phyloP scores from a whole-genome alignment of 2,888 invertebrate species.

The Idaea dimidiata region DNA sequence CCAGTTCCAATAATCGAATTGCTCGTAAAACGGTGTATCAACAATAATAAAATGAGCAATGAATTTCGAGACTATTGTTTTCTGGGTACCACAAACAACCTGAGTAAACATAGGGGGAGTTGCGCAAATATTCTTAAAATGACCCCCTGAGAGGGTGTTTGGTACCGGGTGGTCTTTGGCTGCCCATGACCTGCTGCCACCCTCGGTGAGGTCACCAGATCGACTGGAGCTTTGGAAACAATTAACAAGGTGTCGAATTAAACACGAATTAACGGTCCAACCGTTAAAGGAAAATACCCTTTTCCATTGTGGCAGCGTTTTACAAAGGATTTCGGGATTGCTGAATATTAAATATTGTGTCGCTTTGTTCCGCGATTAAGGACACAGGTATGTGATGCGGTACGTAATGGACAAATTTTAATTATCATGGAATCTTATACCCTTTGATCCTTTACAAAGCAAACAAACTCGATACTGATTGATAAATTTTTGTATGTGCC shows the following conservation, averaged over 20 bases:
- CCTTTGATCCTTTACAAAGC: constrained; percentile 26
- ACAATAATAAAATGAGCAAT: constrained; percentile 81
- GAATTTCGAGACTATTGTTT: constrained; percentile 80
- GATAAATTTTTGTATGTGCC: constrained; percentile 23
- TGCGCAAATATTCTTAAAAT: constrained; percentile 80
- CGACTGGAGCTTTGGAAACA: constrained; percentile 76
- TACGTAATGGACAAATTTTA: constrained; percentile 53
- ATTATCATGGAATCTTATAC: constrained; percentile 37
- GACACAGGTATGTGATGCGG: constrained; percentile 52
- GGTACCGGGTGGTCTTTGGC: constrained; percentile 54
- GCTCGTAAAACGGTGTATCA: constrained; percentile 77
- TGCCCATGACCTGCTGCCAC: constrained; percentile 57
- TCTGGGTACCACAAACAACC: constrained; percentile 79
- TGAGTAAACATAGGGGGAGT: constrained; percentile 74
- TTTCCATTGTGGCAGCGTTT: constrained; percentile 74
- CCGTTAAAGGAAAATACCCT: constrained; percentile 78
- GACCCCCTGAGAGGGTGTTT: constrained; percentile 60
- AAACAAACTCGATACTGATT: constrained; percentile 27
- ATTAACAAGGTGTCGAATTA: constrained; percentile 82
- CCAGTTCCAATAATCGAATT: constrained; percentile 78
- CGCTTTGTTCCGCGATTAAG: constrained; percentile 71
- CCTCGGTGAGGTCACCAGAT: constrained; percentile 72
- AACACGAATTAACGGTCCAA: constrained; percentile 78
- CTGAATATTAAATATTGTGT: constrained; percentile 77
- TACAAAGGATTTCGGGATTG: constrained; percentile 77